Evolutionary conservation across 2,113 vertebrate genomes (phyloP).

Genomic region (Hyla sarda): DNA sequence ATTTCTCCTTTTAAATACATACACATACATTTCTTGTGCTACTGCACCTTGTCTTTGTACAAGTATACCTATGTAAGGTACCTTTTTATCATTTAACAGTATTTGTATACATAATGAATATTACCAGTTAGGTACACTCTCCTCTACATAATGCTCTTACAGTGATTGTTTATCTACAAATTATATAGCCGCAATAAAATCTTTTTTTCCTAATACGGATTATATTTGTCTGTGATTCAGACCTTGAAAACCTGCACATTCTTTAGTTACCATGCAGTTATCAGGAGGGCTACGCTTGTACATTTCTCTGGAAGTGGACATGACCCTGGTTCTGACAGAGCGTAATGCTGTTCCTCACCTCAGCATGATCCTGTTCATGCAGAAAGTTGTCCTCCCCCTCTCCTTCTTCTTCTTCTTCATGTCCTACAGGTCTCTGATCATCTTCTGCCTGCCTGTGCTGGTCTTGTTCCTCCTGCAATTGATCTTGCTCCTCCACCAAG

Average conservation of each 20-base stretch:
- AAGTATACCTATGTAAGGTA: too few species aligned
- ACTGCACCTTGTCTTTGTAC: too few species aligned
- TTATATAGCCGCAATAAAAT: neutral
- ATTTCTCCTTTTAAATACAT: too few species aligned
- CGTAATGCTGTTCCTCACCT: slow-evolving; percentile 63
- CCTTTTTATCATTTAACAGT: too few species aligned
- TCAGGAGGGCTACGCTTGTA: neutral
- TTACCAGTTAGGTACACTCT: too few species aligned
- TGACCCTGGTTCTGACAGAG: neutral
- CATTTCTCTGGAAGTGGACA: neutral
- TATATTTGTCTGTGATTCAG: neutral
- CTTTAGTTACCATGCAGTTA: neutral
- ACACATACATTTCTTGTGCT: too few species aligned
- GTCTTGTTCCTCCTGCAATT: slow-evolving; percentile 78
- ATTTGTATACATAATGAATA: too few species aligned
- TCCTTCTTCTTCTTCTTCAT: slow-evolving; percentile 70
- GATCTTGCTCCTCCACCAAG: slow-evolving; percentile 85
- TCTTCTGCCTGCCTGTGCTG: slow-evolving; percentile 60
- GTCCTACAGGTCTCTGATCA: slow-evolving; percentile 68
- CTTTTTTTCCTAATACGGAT: neutral
- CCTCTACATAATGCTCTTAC: too few species aligned
- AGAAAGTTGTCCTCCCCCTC: slow-evolving; percentile 74
- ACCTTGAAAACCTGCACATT: neutral
- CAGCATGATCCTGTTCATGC: slow-evolving; percentile 64
- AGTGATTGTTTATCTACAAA: too few species aligned